Percentiles rank a stretch among this genome's conserved stretches.
These are phyloP conservation scores for Drosophila triauraria DNA, from an alignment of 1,140 invertebrate species.

Conservation along the genomic window DNA sequence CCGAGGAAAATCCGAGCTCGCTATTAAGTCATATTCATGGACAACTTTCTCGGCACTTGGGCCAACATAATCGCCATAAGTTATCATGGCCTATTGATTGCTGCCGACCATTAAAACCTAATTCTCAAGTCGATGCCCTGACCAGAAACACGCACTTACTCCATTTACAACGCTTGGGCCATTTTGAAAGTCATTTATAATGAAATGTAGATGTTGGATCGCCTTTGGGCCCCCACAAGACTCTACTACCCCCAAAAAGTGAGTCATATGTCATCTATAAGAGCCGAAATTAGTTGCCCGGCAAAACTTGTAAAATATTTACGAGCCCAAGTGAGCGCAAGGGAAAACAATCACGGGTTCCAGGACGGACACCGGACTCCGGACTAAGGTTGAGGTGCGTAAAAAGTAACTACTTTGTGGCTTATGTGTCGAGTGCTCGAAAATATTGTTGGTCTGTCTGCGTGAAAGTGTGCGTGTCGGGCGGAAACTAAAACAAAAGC, in stretches of 20 bases:
- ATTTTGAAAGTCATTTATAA: constrained; percentile 80
- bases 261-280: constrained; percentile 72
- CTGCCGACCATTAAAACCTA: constrained; percentile 40
- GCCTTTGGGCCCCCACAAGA: neutral
- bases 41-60: constrained; percentile 29
- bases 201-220: constrained; percentile 76
- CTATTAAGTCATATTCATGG: constrained; percentile 45
- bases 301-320: constrained; percentile 79
- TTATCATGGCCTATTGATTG: constrained; percentile 57
- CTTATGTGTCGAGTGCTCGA: constrained; percentile 71
- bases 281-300: constrained; percentile 67
- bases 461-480: constrained; percentile 8
- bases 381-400: constrained; percentile 57
- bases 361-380: constrained; percentile 6
- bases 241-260: constrained; percentile 25
- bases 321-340: constrained; percentile 69
- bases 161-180: constrained; percentile 61
- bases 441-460: constrained; percentile 43
- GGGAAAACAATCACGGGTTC: constrained; percentile 38
- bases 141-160: constrained; percentile 53
- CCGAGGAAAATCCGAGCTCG: constrained; percentile 4
- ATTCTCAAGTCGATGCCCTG: constrained; percentile 16
- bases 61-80: constrained; percentile 42
- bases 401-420: constrained; percentile 83
- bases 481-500: constrained; percentile 51